These are phyloP conservation scores for Pomatostomus ruficeps DNA, from an alignment of 2,113 vertebrate species.

Conservation along the genomic window DNA sequence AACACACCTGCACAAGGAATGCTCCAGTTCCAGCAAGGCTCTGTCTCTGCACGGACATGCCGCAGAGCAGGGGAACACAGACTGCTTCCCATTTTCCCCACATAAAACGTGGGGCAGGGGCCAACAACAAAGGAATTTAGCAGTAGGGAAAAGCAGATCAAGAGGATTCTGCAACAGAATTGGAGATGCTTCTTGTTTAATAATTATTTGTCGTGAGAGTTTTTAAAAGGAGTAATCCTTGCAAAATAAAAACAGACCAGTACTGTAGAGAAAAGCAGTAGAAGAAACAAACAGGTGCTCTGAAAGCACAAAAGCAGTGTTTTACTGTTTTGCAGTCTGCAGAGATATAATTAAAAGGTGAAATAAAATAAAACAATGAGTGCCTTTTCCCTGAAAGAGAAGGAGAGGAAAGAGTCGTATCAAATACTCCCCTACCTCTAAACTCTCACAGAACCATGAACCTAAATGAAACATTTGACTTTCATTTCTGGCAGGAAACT, in stretches of 20 bases:
- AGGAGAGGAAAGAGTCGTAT: rapidly evolving
- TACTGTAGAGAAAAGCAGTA: not conserved
- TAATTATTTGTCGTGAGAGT: not conserved
- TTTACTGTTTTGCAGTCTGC: not conserved
- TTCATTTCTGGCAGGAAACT: slow-evolving; percentile 44
- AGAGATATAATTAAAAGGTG: not conserved
- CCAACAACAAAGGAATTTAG: not conserved
- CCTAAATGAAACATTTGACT: slow-evolving; percentile 30
- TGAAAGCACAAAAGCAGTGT: not conserved
- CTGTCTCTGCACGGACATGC: not conserved
- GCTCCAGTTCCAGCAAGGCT: not conserved
- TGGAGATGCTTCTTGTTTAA: not conserved
- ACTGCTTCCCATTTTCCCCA: not conserved
- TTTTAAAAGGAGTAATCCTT: not conserved
- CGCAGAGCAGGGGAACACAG: not conserved
- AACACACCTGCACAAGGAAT: not conserved
- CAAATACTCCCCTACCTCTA: not conserved
- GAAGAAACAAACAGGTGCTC: not conserved
- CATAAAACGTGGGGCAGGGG: not conserved
- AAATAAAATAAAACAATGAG: not conserved
- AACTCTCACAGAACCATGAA: slow-evolving; percentile 24
- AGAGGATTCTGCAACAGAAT: not conserved
- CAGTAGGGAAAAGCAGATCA: not conserved
- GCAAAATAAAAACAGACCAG: not conserved
- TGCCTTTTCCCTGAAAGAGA: not conserved